phyloP scores from a whole-genome alignment of 1,140 invertebrate genomes.

The Protaetia brevitarsis region DNA sequence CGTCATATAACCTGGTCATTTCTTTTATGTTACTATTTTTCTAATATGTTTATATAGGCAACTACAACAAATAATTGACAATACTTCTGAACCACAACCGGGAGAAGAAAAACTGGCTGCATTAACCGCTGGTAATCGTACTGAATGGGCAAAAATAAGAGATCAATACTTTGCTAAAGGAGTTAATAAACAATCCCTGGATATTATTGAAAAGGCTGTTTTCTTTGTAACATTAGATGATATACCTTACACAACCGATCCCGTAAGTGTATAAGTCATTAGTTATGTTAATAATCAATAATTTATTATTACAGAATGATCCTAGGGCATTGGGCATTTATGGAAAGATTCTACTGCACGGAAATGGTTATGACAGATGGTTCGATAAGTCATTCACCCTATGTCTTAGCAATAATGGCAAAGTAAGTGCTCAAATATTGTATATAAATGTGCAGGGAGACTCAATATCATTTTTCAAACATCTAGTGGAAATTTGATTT shows the following conservation, averaged over 20 bases:
- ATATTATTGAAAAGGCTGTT: conserved; percentile 90
- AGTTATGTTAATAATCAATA: neutral
- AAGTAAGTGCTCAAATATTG: conserved; percentile 78
- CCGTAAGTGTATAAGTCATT: conserved; percentile 63
- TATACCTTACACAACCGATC: conserved; percentile 78
- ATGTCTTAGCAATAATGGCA: conserved; percentile 88
- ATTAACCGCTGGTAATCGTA: conserved; percentile 87
- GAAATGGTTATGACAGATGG: conserved; percentile 96
- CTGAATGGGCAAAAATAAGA: conserved; percentile 85
- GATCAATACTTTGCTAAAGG: conserved; percentile 73
- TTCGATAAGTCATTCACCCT: conserved; percentile 99
- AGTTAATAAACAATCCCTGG: conserved; percentile 82
- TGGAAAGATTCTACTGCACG: conserved; percentile 85
- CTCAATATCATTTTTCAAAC: too few relatives aligned
- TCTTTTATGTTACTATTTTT: too few relatives aligned
- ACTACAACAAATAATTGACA: conserved; percentile 86
- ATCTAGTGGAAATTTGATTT: too few relatives aligned
- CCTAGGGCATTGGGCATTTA: conserved; percentile 82
- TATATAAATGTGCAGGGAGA: too few relatives aligned
- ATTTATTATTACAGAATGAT: conserved; percentile 56
- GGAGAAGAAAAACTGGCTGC: conserved; percentile 89
- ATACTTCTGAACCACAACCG: conserved; percentile 63
- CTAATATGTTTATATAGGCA: conserved; percentile 64
- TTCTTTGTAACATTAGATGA: conserved; percentile 92
- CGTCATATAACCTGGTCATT: too few relatives aligned